A percentile compares a stretch with the other conserved stretches of the same genome.
These are phyloP conservation scores for Anabacerthia variegaticeps DNA, from an alignment of 2,797 vertebrate genomes.

Conservation along the genomic window DNA sequence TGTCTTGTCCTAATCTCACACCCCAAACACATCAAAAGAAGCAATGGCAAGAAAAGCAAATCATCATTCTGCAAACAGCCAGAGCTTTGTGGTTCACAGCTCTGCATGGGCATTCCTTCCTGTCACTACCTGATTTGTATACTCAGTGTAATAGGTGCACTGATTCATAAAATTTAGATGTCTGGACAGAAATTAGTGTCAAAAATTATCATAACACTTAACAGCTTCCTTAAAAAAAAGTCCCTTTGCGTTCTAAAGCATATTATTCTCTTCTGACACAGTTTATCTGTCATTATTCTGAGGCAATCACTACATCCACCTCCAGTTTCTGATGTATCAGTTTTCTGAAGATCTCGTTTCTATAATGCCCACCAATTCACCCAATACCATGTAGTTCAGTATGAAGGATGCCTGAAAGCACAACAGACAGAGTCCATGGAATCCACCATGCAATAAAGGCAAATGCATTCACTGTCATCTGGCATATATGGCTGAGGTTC, in stretches of 20 bases:
- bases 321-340: neutral
- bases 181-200: neutral
- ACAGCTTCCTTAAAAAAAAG: neutral
- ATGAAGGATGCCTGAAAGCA: neutral
- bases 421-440: neutral
- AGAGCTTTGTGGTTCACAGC: neutral
- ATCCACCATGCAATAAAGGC: neutral
- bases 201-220: neutral
- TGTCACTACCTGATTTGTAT: neutral
- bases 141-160: rapidly evolving
- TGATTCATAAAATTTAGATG: neutral
- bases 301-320: rapidly evolving
- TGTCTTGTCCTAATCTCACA: neutral
- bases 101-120: neutral
- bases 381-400: neutral
- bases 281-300: neutral
- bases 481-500: neutral
- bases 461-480: neutral
- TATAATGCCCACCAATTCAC: neutral
- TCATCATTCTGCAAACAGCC: neutral
- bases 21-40: neutral
- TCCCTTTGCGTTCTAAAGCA: neutral
- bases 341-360: neutral
- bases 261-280: neutral
- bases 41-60: neutral